Percentiles rank a stretch among this genome's conserved stretches.
Conservation (phyloP, 2,888 invertebrate species). For the Apotomis capreana region DNA sequence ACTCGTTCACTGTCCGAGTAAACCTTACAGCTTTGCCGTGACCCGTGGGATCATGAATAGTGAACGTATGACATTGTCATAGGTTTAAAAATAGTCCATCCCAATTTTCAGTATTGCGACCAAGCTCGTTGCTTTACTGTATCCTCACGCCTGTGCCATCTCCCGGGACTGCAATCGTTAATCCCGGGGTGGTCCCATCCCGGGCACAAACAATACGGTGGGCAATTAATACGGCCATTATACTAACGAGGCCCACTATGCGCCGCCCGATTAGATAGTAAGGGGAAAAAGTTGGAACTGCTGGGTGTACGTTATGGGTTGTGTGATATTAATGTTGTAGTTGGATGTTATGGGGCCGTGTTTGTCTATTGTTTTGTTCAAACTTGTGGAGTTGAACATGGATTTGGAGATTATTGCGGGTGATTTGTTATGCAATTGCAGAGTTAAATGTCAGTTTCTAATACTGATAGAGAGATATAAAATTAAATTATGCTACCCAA, state of each 20-base stretch:
- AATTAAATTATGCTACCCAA: too few species aligned
- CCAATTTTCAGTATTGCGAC: too few species aligned
- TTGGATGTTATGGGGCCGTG: neutral
- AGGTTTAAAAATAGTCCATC: too few species aligned
- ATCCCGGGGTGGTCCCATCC: constrained; percentile 46
- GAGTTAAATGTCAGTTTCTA: too few species aligned
- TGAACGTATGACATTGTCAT: too few species aligned
- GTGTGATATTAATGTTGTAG: constrained; percentile 25
- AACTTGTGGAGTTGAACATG: neutral
- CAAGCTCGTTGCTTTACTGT: too few species aligned
- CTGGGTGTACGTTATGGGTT: constrained; percentile 33
- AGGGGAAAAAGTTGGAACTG: constrained; percentile 51
- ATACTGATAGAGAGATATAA: too few species aligned
- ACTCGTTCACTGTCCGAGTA: too few species aligned
- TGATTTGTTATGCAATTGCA: too few species aligned
- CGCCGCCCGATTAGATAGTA: constrained; percentile 58
- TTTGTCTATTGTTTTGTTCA: neutral
- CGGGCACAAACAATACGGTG: constrained; percentile 61
- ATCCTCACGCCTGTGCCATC: constrained; percentile 24
- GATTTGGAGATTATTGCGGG: neutral
- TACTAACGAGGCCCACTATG: constrained; percentile 56
- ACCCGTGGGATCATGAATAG: too few species aligned
- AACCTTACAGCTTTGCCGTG: too few species aligned
- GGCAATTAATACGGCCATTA: constrained; percentile 75
- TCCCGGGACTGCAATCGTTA: constrained; percentile 45